Percentiles rank a stretch among this genome's conserved stretches.
Conservation (phyloP, 2,888 invertebrate species). For the Agrilus mali region DNA sequence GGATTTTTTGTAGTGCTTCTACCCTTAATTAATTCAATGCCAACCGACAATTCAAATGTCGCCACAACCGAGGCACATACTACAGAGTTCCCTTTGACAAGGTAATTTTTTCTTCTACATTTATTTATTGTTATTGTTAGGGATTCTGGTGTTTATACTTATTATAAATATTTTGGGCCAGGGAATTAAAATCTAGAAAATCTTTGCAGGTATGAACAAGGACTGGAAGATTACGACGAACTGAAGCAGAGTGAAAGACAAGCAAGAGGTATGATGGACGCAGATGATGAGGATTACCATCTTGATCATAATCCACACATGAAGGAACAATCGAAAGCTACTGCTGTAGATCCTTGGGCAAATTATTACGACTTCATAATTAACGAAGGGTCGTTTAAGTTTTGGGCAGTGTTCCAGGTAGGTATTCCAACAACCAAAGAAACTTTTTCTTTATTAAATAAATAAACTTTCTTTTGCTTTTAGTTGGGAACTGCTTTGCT, state of each 20-base stretch:
- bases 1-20: constrained; percentile 12
- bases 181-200: not conserved
- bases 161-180: no score
- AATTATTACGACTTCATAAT: constrained; percentile 80
- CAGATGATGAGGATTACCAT: constrained; percentile 38
- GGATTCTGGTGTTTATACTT: no score
- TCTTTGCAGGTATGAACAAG: constrained; percentile 22
- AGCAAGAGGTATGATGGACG: constrained; percentile 34
- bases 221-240: constrained; percentile 29
- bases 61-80: constrained; percentile 20
- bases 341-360: constrained; percentile 59
- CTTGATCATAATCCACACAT: constrained; percentile 35
- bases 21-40: constrained; percentile 8
- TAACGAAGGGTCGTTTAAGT: constrained; percentile 79
- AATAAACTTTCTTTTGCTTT: constrained; percentile 23
- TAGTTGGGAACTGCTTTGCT: constrained; percentile 71
- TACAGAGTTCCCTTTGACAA: constrained; percentile 16
- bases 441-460: not conserved
- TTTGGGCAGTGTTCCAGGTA: constrained; percentile 81
- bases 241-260: constrained; percentile 21
- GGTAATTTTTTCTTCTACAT: constrained; percentile 8
- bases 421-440: constrained; percentile 7
- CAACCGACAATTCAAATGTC: constrained; percentile 18
- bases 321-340: constrained; percentile 41
- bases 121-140: no score